Evolutionary conservation across 2,797 vertebrate species (phyloP).

Genomic region (Crax fasciolata): DNA sequence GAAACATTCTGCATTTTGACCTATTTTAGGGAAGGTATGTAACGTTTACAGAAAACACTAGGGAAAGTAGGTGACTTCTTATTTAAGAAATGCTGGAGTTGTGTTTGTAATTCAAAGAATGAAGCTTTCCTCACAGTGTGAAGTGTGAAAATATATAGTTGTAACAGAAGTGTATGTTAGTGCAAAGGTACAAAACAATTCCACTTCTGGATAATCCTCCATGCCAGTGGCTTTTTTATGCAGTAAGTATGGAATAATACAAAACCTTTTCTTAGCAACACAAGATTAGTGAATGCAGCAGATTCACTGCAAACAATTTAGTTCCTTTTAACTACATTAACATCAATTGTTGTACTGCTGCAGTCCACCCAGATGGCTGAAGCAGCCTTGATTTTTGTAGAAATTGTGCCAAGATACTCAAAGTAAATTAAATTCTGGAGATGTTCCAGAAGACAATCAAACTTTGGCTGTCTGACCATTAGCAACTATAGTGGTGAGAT

Average conservation of each 20-base stretch:
- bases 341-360: not conserved
- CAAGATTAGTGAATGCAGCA: not conserved
- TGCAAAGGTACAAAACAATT: not conserved
- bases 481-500: not conserved
- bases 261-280: not conserved
- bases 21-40: not conserved
- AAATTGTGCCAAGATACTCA: not conserved
- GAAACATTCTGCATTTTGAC: not conserved
- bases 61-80: not conserved
- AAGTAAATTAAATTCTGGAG: not conserved
- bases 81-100: not conserved
- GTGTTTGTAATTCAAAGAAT: not conserved
- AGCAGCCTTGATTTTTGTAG: not conserved
- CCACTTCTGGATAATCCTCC: not conserved
- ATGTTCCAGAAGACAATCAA: not conserved
- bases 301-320: not conserved
- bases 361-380: conserved; percentile 2
- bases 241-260: not conserved
- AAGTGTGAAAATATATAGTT: not conserved
- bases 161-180: not conserved
- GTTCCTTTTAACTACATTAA: not conserved
- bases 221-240: not conserved
- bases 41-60: not conserved
- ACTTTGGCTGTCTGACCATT: not conserved
- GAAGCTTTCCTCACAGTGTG: not conserved